Evolutionary conservation across 2,797 vertebrate species (phyloP).

Genomic region (Enteromius anoplus): DNA sequence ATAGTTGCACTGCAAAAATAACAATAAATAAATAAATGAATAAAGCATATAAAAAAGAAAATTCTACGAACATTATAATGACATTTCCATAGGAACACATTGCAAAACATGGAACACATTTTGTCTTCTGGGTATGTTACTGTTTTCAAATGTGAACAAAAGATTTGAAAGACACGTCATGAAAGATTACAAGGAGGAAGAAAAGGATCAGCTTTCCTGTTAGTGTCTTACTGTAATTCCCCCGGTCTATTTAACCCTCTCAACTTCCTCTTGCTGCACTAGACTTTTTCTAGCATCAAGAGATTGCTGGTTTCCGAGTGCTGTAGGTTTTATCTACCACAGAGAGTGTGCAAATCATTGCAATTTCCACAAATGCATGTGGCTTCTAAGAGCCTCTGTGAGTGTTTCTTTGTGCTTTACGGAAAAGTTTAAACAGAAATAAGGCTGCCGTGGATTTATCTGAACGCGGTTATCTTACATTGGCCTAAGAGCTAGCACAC

Average conservation of each 20-base stretch:
- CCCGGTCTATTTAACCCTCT: neutral
- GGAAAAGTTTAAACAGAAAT: neutral
- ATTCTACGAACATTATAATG: neutral
- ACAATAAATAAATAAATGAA: too few relatives aligned
- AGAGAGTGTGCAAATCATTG: neutral
- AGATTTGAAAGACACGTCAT: constrained; percentile 12
- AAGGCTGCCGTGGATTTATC: neutral
- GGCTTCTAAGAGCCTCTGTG: neutral
- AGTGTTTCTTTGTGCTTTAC: neutral
- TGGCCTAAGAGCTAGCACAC: neutral
- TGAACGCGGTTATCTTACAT: neutral
- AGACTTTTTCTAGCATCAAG: neutral
- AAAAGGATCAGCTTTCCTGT: constrained; percentile 35
- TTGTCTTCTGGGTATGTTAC: neutral
- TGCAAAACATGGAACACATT: neutral
- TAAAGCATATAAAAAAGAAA: neutral
- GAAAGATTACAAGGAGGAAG: constrained; percentile 24
- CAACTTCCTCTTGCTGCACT: neutral
- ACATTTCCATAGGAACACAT: neutral
- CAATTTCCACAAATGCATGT: neutral
- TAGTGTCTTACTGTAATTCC: constrained; percentile 33
- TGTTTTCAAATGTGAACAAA: neutral
- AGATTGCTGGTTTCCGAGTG: neutral
- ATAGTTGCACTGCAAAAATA: neutral
- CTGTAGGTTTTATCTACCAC: neutral